These are phyloP conservation scores for Chaunax sp. DNA, from an alignment of 2,797 vertebrate species.

Conservation along the genomic window DNA sequence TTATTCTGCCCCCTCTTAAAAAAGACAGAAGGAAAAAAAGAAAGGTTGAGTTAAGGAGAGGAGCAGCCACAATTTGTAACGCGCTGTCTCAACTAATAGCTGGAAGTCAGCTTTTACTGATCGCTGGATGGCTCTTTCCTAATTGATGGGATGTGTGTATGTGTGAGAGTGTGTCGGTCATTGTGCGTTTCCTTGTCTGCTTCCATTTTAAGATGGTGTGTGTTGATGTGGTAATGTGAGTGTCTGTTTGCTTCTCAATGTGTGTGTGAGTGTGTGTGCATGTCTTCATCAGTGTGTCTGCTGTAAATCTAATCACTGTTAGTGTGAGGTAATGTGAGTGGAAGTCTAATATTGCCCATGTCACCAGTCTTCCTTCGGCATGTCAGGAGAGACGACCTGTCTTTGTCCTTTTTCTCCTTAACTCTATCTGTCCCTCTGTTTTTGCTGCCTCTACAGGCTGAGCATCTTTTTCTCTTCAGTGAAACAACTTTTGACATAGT, in stretches of 20 bases:
- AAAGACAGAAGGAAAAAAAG: constrained; percentile 47
- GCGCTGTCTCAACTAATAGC: constrained; percentile 74
- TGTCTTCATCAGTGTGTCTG: constrained; percentile 17
- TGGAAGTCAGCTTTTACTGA: constrained; percentile 76
- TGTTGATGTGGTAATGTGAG: constrained; percentile 29
- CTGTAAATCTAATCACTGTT: constrained; percentile 63
- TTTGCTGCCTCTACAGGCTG: constrained; percentile 14
- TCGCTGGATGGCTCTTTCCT: constrained; percentile 61
- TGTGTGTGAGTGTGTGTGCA: constrained; percentile 7
- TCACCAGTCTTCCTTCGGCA: constrained; percentile 43
- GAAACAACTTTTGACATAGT: constrained; percentile 42
- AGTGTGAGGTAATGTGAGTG: constrained; percentile 58
- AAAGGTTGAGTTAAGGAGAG: constrained; percentile 62
- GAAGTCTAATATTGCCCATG: constrained; percentile 63
- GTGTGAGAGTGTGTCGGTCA: constrained; percentile 20
- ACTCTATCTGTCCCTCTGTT: constrained; percentile 31
- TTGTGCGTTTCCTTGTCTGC: constrained; percentile 24
- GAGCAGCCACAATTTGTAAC: constrained; percentile 73
- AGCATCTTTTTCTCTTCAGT: constrained; percentile 24
- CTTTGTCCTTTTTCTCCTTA: constrained; percentile 50
- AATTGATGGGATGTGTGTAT: constrained; percentile 65
- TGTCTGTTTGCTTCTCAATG: constrained; percentile 17
- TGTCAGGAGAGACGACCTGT: constrained; percentile 43
- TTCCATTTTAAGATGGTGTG: constrained; percentile 44
- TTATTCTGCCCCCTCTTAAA: constrained; percentile 65